phyloP scores from a whole-genome alignment of 2,797 vertebrate species.

The Ptychadena robeensis region DNA sequence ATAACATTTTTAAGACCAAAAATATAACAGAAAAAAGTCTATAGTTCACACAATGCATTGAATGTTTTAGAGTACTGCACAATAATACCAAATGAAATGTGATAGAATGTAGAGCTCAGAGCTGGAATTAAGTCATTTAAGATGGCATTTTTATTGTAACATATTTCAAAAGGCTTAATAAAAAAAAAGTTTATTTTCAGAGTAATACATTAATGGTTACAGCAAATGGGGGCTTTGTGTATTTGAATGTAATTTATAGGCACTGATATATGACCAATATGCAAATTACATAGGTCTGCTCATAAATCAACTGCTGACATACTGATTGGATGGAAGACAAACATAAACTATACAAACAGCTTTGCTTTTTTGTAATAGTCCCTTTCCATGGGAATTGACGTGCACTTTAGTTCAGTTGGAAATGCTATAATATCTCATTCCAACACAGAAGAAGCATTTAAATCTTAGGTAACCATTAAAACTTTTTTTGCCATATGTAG shows the following conservation, averaged over 20 bases:
- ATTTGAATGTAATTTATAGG: background rate
- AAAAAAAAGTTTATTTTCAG: background rate
- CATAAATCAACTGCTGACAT: background rate
- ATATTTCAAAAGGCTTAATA: background rate
- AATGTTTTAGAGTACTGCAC: background rate
- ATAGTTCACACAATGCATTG: background rate
- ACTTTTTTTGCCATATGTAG: too few relatives aligned
- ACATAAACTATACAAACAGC: background rate
- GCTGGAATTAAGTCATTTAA: background rate
- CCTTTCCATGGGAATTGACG: background rate
- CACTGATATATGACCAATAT: constrained; percentile 9
- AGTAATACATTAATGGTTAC: background rate
- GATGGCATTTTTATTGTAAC: background rate
- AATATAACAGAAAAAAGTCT: background rate
- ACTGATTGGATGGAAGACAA: background rate
- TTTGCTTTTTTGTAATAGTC: too few relatives aligned
- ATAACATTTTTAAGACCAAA: background rate
- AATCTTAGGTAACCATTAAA: too few relatives aligned
- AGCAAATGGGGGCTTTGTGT: background rate
- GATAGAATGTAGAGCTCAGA: background rate
- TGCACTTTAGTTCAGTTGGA: background rate
- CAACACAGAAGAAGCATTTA: too few relatives aligned
- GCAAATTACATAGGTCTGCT: background rate
- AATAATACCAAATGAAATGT: background rate
- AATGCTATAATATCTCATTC: too few relatives aligned